Evolutionary conservation across 2,113 vertebrate species (phyloP), one percentile per base, ranked within the genome.

Genomic region (Sinocyclocheilus maitianheensis): DNA sequence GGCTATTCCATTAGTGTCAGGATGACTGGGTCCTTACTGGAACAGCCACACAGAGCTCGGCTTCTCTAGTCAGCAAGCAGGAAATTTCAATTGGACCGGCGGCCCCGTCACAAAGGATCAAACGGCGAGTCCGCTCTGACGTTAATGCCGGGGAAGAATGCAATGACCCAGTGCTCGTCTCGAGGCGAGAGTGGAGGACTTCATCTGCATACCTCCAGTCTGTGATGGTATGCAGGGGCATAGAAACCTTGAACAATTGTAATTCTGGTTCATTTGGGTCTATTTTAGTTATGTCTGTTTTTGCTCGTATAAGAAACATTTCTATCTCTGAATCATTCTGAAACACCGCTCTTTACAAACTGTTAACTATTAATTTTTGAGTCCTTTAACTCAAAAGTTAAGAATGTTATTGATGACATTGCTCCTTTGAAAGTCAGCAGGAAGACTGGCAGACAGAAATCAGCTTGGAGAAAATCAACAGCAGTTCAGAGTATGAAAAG

Each of bases 1-100:
- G n/a, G 78, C 55, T 26, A 22, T 78, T 58, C 81, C 84, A 89
- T 88, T 88, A 85, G 83, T 65, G 84, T 26, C 86, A 24, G 83
- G 37, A 51, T 46, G 79, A 55, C 62, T 24, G 77, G 60, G 63
- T 53, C 43, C 55, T 77, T 11, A 37, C 46, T 37, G 53, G 76
- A 71, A 75, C 77, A 76, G 60, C 43, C 55, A 80, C n/a, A 65
- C 34, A 26, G 83, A 51, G 78, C 78, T 10, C 7, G n/a, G 77
- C 58, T 60, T 24, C n/a, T 63, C 77, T 82, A 74, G 79, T 37
- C 51, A 51, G 85, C 26, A 58, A 58, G 81, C 86, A 71, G 74
- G 83, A 85, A 43, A 69, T 71, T 88, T 84, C 80, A 83, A 87
- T 85, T 43, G 60, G 40, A 30, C 48, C n/a, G 22, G 20, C 46